These are phyloP conservation scores for Lota lota DNA, from an alignment of 2,113 vertebrate species.

Conservation along the genomic window DNA sequence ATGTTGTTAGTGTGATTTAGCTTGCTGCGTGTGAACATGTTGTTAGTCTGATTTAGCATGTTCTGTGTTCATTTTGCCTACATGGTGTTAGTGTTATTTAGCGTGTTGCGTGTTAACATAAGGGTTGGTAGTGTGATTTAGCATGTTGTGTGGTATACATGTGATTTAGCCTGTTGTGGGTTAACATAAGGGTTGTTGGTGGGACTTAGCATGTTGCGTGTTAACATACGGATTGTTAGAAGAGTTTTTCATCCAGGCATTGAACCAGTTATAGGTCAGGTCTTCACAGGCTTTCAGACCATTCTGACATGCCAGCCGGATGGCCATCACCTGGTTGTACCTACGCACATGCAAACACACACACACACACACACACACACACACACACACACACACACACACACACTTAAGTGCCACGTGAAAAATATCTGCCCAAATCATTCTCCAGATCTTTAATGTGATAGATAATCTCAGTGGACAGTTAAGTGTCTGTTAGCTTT, in stretches of 20 bases:
- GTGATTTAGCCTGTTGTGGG: neutral
- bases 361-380: too few relatives aligned
- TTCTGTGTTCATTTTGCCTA: too few relatives aligned
- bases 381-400: too few relatives aligned
- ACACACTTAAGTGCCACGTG: too few relatives aligned
- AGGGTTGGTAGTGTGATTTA: too few relatives aligned
- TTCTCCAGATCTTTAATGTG: too few relatives aligned
- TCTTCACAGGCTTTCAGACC: constrained; percentile 60
- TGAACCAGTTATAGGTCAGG: constrained; percentile 48
- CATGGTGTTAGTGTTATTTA: neutral
- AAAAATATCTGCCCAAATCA: too few relatives aligned
- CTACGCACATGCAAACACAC: constrained; percentile 51
- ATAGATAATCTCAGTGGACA: too few relatives aligned
- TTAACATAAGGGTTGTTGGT: neutral
- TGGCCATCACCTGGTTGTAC: constrained; percentile 82
- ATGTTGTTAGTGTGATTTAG: neutral
- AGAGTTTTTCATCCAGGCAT: constrained; percentile 53
- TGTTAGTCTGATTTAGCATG: too few relatives aligned
- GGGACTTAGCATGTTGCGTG: neutral
- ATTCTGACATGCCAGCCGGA: constrained; percentile 76
- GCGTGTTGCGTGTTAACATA: neutral
- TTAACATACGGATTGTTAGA: constrained; percentile 58
- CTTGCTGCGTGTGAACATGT: neutral
- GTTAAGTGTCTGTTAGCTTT: too few relatives aligned
- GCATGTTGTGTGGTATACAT: neutral